phyloP scores from a whole-genome alignment of 2,797 vertebrate genomes.

The Lepidocolaptes lacrymiger region DNA sequence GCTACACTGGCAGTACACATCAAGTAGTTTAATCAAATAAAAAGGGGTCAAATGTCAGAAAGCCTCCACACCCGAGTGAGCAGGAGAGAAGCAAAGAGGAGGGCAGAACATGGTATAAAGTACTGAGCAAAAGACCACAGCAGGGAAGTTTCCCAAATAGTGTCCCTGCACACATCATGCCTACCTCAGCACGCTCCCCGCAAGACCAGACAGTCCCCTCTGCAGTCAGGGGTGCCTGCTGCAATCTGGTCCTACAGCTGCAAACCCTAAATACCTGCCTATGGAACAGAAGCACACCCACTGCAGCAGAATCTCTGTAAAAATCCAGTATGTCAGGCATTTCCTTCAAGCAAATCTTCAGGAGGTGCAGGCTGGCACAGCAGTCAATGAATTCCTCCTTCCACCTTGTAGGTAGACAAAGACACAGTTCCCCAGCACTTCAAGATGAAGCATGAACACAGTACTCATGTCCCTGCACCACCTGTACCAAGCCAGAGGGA shows the following conservation, averaged over 20 bases:
- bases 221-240: not conserved
- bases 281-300: not conserved
- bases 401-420: not conserved
- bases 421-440: not conserved
- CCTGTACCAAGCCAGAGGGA: not conserved
- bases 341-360: not conserved
- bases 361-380: not conserved
- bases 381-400: not conserved
- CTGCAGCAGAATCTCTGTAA: not conserved
- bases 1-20: not conserved
- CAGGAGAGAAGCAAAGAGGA: not conserved
- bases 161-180: accelerated
- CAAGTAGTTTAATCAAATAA: not conserved
- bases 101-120: not conserved
- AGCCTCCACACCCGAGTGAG: accelerated
- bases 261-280: not conserved
- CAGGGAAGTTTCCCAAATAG: not conserved
- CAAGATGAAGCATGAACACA: not conserved
- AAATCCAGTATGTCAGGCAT: not conserved
- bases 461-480: not conserved
- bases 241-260: not conserved
- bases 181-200: not conserved
- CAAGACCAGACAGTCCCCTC: not conserved
- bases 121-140: not conserved
- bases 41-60: not conserved